Evolutionary conservation across 2,888 invertebrate genomes (phyloP), one percentile per base, ranked within the genome.

Genomic region (Dioctria rufipes): DNA sequence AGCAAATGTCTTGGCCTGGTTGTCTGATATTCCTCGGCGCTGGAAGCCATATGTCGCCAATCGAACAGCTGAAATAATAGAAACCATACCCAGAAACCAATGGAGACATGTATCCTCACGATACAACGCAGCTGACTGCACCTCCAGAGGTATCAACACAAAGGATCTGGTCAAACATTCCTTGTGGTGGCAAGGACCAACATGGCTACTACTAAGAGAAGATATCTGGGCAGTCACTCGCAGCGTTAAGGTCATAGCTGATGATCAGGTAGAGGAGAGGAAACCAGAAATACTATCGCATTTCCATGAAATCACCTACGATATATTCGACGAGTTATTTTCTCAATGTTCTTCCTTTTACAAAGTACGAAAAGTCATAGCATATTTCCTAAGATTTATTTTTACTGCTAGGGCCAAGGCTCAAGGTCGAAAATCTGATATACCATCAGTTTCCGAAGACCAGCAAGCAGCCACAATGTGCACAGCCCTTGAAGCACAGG

Each of bases 161-260:
- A 46, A 46, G 46, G 46, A 46, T 1, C 40, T 66, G 3, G 3
- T 42, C 3, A 66, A 40, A 11, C 4, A 40, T n/a, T 5, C 40
- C 6, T 25, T 66, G 3, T 66, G 66, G 66, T 66, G 66, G 66
- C 40, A 66, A 8, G 66, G 66, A 42, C 42, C 66, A 42, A 3
- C 11, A 5, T 66, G 66, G 66, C 42, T 66, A 11, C 11, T 40
- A 40, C 8, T 13, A 13, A n/a, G 8, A 11, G 8, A 39, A 8
- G n/a, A 4, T n/a, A 5, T 5, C 9, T 66, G 66, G 66, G 42
- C 66, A 4, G 4, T 5, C 6, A 37, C 9, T 63, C 3, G 3
- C 3, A 42, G 4, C 11, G 3, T 9, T 5, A 8, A 11, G 6
- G 3, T 5, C 8, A 11, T 1, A 13, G 2, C 11, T 39, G 13